These are phyloP conservation scores for Epistrophella euchroma DNA, from an alignment of 2,888 invertebrate genomes.

Conservation along the genomic window DNA sequence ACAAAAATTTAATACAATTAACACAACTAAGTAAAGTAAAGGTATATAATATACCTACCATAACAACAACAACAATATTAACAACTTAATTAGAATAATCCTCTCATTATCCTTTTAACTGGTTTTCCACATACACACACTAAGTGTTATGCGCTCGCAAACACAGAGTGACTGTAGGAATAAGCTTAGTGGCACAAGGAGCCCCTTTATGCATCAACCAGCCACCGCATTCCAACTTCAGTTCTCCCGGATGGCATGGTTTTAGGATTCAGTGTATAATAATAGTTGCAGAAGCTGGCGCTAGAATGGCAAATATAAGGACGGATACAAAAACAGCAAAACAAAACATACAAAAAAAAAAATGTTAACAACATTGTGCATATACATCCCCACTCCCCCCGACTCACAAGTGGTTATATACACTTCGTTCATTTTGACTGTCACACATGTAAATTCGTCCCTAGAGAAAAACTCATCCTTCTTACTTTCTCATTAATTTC, in stretches of 20 bases:
- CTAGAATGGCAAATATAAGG: background rate
- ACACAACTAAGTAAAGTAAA: slow-evolving; percentile 31
- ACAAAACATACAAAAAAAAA: slow-evolving; percentile 11
- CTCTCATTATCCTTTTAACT: slow-evolving; percentile 70
- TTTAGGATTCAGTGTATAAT: slow-evolving; percentile 12
- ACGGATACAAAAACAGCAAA: slow-evolving; percentile 1
- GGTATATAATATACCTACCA: no score
- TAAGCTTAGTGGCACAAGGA: slow-evolving; percentile 34
- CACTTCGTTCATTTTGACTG: slow-evolving; percentile 48
- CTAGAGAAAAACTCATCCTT: slow-evolving; percentile 27
- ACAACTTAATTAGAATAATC: slow-evolving; percentile 76
- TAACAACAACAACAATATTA: slow-evolving; percentile 68
- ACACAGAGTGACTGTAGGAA: slow-evolving; percentile 58
- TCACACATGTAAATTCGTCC: slow-evolving; percentile 63
- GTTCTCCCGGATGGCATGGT: slow-evolving; percentile 36
- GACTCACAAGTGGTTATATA: slow-evolving; percentile 55
- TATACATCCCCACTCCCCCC: slow-evolving; percentile 8
- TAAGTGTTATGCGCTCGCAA: slow-evolving; percentile 30
- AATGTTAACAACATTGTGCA: slow-evolving; percentile 39
- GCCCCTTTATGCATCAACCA: slow-evolving; percentile 37
- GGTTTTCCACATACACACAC: slow-evolving; percentile 31
- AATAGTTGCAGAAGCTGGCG: background rate
- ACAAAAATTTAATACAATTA: slow-evolving; percentile 48
- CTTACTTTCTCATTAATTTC: slow-evolving; percentile 67
- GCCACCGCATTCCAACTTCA: slow-evolving; percentile 48